Conservation (phyloP, 2,888 invertebrate species). For the Harmothoe impar region DNA sequence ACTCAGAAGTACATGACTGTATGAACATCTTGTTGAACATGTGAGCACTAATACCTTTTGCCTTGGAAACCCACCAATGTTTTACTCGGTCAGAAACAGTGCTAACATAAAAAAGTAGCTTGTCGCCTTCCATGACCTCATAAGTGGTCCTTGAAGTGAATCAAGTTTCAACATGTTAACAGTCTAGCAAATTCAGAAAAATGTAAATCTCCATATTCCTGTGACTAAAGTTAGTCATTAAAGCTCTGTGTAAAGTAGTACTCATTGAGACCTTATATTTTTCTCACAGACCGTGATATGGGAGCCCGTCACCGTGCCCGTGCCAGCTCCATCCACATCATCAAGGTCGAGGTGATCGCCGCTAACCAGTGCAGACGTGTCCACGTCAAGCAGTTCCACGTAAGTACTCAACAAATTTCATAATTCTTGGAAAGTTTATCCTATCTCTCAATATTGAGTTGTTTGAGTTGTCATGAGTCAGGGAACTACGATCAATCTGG, state of each 20-base stretch:
- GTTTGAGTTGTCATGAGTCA: too few relatives aligned
- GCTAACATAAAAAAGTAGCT: slow-evolving; percentile 54
- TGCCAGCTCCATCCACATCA: slow-evolving; percentile 98
- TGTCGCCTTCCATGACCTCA: slow-evolving; percentile 67
- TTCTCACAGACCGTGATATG: slow-evolving; percentile 92
- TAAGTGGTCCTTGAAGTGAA: slow-evolving; percentile 53
- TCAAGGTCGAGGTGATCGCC: slow-evolving; percentile 96
- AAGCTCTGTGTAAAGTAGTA: too few relatives aligned
- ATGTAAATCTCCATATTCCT: too few relatives aligned
- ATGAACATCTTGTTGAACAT: too few relatives aligned
- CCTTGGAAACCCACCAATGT: background rate
- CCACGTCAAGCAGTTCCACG: slow-evolving; percentile 99
- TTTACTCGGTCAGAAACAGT: background rate
- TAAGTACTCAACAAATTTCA: slow-evolving; percentile 74
- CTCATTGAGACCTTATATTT: too few relatives aligned
- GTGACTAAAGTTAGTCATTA: background rate
- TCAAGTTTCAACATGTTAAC: background rate
- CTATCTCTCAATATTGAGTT: too few relatives aligned
- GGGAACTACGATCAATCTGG: too few relatives aligned
- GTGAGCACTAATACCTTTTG: slow-evolving; percentile 52
- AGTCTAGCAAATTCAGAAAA: background rate
- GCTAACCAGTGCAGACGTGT: slow-evolving; percentile 95
- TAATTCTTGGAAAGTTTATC: background rate
- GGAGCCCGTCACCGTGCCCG: slow-evolving; percentile 98
- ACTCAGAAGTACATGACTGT: too few relatives aligned